Percentiles rank a stretch among this genome's conserved stretches.
phyloP scores from a whole-genome alignment of 2,113 vertebrate species.

The Syrmaticus mikado region DNA sequence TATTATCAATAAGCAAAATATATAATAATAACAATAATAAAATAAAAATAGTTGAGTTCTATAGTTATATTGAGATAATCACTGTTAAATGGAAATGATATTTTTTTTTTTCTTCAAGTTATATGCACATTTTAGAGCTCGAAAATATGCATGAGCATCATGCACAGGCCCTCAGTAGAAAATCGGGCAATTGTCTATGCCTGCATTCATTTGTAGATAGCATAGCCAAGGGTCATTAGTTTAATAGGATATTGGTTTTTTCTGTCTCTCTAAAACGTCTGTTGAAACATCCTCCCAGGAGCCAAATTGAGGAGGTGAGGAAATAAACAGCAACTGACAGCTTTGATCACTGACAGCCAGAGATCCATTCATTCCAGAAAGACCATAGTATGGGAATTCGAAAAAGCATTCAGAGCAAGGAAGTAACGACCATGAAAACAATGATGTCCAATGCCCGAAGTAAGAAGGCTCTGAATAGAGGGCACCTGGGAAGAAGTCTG shows the following conservation, averaged over 20 bases:
- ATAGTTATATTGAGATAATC: neutral
- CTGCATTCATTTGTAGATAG: slow-evolving; percentile 52
- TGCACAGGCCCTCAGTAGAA: slow-evolving; percentile 7
- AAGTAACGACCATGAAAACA: neutral
- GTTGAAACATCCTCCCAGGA: slow-evolving; percentile 78
- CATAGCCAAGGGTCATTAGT: slow-evolving; percentile 79
- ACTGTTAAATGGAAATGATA: neutral
- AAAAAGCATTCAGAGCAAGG: neutral
- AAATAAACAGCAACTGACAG: slow-evolving; percentile 79
- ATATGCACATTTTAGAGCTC: neutral
- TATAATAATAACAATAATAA: too few relatives aligned
- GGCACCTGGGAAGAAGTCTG: neutral
- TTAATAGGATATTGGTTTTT: slow-evolving; percentile 80
- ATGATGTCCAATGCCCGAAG: neutral
- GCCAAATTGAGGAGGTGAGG: slow-evolving; percentile 79
- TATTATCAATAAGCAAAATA: slow-evolving; percentile 34
- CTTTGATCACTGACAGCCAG: slow-evolving; percentile 72
- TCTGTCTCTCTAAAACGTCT: slow-evolving; percentile 78
- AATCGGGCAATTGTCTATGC: slow-evolving; percentile 45
- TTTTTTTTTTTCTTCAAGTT: neutral
- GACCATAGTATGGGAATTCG: neutral
- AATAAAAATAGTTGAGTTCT: neutral
- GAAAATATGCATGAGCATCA: neutral
- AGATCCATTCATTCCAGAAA: slow-evolving; percentile 48
- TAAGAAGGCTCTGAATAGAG: neutral